Evolutionary conservation across 2,888 invertebrate genomes (phyloP).

Genomic region (Cancer borealis): DNA sequence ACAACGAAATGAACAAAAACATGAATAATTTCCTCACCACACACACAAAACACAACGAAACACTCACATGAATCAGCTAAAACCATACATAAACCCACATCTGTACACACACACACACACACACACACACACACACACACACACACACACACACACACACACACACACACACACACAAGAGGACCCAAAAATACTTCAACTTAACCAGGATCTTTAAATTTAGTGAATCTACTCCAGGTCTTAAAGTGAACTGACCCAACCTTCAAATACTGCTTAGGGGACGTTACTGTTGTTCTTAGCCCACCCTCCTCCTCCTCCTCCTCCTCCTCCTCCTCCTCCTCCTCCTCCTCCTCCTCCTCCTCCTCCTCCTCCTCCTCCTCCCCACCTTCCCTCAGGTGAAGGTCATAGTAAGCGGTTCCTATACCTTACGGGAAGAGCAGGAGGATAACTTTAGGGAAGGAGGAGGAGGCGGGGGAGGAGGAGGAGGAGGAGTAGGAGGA

Average conservation of each 20-base stretch:
- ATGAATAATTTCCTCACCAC: too few relatives aligned
- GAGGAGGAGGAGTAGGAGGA: background rate
- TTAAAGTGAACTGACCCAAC: background rate
- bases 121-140: too few relatives aligned
- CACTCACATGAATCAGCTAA: too few relatives aligned
- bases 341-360: slow-evolving; percentile 18
- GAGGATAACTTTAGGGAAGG: background rate
- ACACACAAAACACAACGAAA: too few relatives aligned
- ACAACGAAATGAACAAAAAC: too few relatives aligned
- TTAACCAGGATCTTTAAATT: background rate
- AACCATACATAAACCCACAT: too few relatives aligned
- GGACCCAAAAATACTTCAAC: background rate
- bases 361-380: background rate
- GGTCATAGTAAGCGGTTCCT: background rate
- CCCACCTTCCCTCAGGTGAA: background rate
- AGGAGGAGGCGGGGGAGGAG: background rate
- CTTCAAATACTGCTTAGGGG: background rate
- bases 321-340: background rate
- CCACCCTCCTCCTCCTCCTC: background rate
- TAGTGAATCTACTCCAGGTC: background rate
- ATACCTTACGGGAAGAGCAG: background rate
- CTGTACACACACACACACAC: too few relatives aligned
- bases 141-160: too few relatives aligned
- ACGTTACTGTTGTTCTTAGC: background rate
- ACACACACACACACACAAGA: background rate